Percentiles rank a stretch among this genome's conserved stretches.
Evolutionary conservation across 2,888 invertebrate genomes (phyloP).

Genomic region (Villa cingulata): DNA sequence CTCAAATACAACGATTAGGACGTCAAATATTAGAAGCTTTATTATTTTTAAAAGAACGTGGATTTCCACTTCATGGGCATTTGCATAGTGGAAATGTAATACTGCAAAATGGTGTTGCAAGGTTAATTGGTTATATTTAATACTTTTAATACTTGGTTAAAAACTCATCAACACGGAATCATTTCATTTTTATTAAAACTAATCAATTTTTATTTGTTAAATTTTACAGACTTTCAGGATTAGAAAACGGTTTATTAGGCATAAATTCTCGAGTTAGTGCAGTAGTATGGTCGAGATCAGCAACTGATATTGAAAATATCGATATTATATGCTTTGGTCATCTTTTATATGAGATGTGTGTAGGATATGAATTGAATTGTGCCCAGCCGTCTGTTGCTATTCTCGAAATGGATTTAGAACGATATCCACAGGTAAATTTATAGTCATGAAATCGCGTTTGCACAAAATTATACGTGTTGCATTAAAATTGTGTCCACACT

Average conservation of each 20-base stretch:
- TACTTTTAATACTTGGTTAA: not conserved
- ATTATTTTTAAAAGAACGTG: conserved; percentile 70
- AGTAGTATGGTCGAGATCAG: conserved; percentile 38
- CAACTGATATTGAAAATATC: conserved; percentile 39
- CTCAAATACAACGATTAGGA: conserved; percentile 75
- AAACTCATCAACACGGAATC: too few relatives aligned
- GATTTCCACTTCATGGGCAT: conserved; percentile 76
- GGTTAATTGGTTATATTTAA: too few relatives aligned
- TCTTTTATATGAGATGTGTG: conserved; percentile 83
- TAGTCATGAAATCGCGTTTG: not conserved
- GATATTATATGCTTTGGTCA: conserved; percentile 66
- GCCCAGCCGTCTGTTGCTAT: conserved; percentile 62
- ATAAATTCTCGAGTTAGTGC: conserved; percentile 45
- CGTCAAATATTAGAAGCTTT: conserved; percentile 78
- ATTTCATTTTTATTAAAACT: conserved; percentile 1
- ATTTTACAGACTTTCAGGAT: conserved; percentile 62
- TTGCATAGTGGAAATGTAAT: conserved; percentile 84
- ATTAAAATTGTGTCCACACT: not conserved
- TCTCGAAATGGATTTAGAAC: conserved; percentile 51
- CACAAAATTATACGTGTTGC: not conserved
- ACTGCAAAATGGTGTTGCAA: conserved; percentile 81
- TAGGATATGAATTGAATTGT: conserved; percentile 65
- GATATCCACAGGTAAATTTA: conserved; percentile 53
- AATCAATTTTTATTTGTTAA: too few relatives aligned
- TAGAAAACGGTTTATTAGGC: conserved; percentile 75